Base-by-base conservation (phyloP, 2,888 invertebrate genomes). In the Odontocerum albicorne region DNA sequence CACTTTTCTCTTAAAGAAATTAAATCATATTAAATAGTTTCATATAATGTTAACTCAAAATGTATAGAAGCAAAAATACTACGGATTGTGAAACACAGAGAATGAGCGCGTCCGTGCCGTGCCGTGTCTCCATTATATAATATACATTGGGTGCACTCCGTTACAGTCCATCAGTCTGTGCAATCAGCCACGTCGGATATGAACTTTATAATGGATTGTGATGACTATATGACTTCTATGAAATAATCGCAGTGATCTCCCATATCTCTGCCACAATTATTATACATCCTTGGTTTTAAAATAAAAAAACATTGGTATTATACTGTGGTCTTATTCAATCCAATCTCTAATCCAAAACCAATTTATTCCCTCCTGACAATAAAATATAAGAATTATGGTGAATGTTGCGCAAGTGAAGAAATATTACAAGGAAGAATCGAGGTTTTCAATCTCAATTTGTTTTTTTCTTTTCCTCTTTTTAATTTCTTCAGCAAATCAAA, bases 241-340 rank as follows among this genome's bases (percentile, higher is more conserved):
- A 52, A 59, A 49, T 46, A 43, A n/a, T 52, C 39, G 55, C 58
- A 45, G 43, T 33, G 47, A 51, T 43, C 22, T 39, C 44, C 42
- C 49, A 20, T 51, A 27, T 44, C 42, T 38, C 49, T 50, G 53
- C 46, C 47, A n/a, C n/a, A n/a, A 50, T 56, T 56, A 60, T 59
- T 59, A 59, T 59, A 56, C 59, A 60, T 60, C 57, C 60, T n/a
- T 60, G 56, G 60, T 57, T 60, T 60, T 57, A 60, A 60, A 60
- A 55, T 52, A 60, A 57, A 59, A 55, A 56, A 54, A 60, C 54
- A 60, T 60, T 60, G 60, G 60, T 60, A 60, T 60, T 57, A 54
- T 57, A 56, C 40, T 32, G 46, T 13, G 6, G 13, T 50, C 17
- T 43, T 51, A 21, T 51, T 49, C 21, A 32, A 20, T 27, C 39